Percentiles rank a stretch among this genome's conserved stretches.
phyloP scores from a whole-genome alignment of 2,797 vertebrate genomes.

The Gymnopithys bicolor region DNA sequence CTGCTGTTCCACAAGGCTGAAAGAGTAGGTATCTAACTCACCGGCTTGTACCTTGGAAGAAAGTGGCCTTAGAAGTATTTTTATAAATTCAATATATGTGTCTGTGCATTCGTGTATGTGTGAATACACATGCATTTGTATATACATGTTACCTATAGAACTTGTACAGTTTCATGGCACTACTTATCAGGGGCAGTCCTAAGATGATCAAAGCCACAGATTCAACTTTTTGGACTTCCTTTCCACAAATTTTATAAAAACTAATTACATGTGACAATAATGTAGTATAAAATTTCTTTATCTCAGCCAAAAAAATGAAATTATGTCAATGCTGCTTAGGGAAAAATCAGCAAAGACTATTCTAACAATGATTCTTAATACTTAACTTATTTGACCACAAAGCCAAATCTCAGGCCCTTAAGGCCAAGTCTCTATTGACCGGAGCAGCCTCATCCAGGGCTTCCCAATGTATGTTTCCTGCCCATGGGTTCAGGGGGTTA shows the following conservation, averaged over 20 bases:
- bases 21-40: not conserved
- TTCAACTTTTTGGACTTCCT: fast-evolving
- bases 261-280: not conserved
- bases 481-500: fast-evolving
- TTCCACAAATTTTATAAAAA: not conserved
- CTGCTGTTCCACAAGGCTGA: not conserved
- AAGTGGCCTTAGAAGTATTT: not conserved
- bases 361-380: too few relatives aligned
- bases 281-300: not conserved
- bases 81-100: not conserved
- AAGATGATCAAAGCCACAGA: not conserved
- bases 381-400: not conserved
- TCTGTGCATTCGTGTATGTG: not conserved
- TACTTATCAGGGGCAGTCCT: not conserved
- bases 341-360: not conserved
- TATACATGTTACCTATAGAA: not conserved
- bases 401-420: not conserved
- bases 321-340: not conserved
- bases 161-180: not conserved
- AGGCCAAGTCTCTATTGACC: not conserved
- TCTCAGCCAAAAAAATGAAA: not conserved
- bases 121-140: not conserved
- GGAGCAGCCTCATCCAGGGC: fast-evolving
- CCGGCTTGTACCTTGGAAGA: not conserved
- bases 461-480: not conserved